Base-by-base conservation (phyloP, 2,888 invertebrate genomes). In the Microplitis manilae region DNA sequence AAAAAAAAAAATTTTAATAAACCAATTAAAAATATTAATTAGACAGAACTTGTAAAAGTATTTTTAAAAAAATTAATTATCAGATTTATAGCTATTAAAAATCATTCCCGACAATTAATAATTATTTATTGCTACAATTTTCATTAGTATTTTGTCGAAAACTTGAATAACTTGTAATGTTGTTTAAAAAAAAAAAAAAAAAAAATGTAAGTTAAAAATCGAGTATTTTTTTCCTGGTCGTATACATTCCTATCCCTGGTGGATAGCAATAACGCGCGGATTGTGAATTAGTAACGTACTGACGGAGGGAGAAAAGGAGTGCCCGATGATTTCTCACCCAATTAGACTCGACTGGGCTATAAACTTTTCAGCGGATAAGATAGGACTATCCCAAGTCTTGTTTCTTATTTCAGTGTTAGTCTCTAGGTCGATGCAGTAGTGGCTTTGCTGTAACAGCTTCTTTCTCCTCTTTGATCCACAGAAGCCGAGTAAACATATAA, bases 321-420 rank as follows among this genome's bases (percentile, higher is more conserved):
- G 88, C 85, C 88, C 88, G 88, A 88, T 88, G 89, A 88, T 89
- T 89, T 88, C 89, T 88, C 87, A 86, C 88, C 89, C 89, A 89
- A 89, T 89, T 89, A 89, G 88, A 88, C 87, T 87, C 88, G 88
- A 87, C 88, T 86, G 86, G 88, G 88, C 89, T 88, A 89, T 89
- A 88, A 89, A 89, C 88, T 89, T 88, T 86, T 79, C 77, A 84
- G 83, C 84, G 88, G 88, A 88, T 89, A 89, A 89, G 89, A 89
- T 89, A 89, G 88, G 85, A 83, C 85, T 30, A 73, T 73, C 69
- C 77, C 20, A 79, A 81, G 85, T 80, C 79, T 81, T 82, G 84
- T 86, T 84, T 85, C 85, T 84, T 50, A 50, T 50, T 50, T 50
- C 50, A 50, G 50, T 82, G 83, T 85, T 86, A 83, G 84, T 81